phyloP scores from a whole-genome alignment of 1,140 invertebrate genomes.

The Eciton burchellii region DNA sequence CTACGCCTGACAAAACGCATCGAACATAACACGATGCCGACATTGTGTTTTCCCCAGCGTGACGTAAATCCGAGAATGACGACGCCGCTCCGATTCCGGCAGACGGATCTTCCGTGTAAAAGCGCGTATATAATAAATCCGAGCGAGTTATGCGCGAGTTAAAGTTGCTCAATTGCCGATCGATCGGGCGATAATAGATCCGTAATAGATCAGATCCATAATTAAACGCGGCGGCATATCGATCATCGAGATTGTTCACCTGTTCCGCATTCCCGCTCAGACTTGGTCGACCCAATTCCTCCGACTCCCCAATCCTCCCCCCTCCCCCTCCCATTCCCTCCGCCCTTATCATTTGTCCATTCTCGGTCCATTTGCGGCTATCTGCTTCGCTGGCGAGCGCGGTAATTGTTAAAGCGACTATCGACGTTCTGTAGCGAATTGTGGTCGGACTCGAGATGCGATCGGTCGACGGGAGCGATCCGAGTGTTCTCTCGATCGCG shows the following conservation, averaged over 20 bases:
- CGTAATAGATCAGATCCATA: constrained; percentile 16
- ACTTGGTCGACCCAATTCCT: constrained; percentile 44
- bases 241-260: background rate
- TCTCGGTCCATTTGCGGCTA: background rate
- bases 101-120: no score
- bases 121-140: no score
- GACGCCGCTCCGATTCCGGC: no score
- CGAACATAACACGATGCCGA: no score
- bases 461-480: background rate
- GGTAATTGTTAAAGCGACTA: constrained; percentile 30
- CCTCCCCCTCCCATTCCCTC: no score
- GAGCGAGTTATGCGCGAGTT: no score
- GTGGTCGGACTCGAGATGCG: background rate
- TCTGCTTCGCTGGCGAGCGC: background rate
- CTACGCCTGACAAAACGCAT: no score
- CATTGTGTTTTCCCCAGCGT: no score
- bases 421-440: background rate
- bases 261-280: background rate
- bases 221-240: constrained; percentile 26
- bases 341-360: background rate
- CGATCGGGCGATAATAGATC: constrained; percentile 16
- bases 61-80: no score
- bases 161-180: no score
- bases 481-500: background rate
- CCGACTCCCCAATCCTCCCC: no score